Evolutionary conservation across 2,797 vertebrate genomes (phyloP).

Genomic region (Buceros bicornis): DNA sequence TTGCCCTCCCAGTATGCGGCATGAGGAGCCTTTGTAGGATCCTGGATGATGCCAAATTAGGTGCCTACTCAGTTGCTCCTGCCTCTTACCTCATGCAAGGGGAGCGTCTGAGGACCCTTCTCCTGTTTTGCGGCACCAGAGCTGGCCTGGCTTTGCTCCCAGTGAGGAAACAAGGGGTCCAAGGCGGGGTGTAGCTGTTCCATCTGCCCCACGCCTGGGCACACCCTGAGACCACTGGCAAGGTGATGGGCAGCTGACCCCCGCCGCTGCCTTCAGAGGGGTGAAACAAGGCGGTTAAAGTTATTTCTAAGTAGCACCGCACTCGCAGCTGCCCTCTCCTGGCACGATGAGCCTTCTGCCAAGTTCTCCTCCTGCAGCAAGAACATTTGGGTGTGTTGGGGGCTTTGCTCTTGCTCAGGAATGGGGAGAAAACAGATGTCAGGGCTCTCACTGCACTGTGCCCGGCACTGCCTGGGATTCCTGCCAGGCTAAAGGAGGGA

Average conservation of each 20-base stretch:
- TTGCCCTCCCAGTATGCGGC: neutral
- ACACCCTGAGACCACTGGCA: fast-evolving
- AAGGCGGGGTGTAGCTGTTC: fast-evolving
- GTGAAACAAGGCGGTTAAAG: neutral
- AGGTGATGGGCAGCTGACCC: fast-evolving
- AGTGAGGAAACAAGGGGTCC: fast-evolving
- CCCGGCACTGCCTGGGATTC: too few relatives aligned
- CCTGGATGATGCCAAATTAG: fast-evolving
- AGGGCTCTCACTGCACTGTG: neutral
- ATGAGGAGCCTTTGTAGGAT: neutral
- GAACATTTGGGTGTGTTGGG: fast-evolving
- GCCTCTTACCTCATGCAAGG: neutral
- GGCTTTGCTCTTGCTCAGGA: neutral
- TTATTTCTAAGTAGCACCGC: neutral
- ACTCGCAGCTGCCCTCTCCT: neutral
- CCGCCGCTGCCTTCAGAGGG: fast-evolving
- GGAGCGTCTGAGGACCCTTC: fast-evolving
- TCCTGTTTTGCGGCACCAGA: neutral
- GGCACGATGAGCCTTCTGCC: neutral
- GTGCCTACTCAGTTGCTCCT: fast-evolving
- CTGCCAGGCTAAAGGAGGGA: neutral
- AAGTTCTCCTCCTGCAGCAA: neutral
- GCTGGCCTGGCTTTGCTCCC: neutral
- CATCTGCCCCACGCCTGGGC: neutral
- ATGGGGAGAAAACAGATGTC: fast-evolving